Evolutionary conservation across 2,797 vertebrate species (phyloP).

Genomic region (Parotocinclus haroldoi): DNA sequence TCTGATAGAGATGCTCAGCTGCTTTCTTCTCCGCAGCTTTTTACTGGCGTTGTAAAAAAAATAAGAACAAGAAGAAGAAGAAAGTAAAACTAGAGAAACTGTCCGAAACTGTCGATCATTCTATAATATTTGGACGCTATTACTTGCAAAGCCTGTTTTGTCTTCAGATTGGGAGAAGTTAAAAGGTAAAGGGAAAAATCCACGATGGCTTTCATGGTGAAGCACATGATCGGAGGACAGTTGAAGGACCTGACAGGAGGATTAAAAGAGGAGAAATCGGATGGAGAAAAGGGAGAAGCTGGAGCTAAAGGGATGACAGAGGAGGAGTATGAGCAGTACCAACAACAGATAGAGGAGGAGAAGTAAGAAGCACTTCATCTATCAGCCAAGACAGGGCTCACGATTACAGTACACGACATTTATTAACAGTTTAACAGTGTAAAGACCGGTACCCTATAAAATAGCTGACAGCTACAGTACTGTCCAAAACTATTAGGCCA

Average conservation of each 20-base stretch:
- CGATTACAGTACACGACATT: too few species aligned
- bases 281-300: constrained; percentile 83
- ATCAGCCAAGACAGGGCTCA: too few species aligned
- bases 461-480: too few species aligned
- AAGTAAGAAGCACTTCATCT: constrained; percentile 76
- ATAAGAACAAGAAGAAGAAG: too few species aligned
- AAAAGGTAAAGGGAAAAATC: background rate
- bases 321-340: constrained; percentile 94
- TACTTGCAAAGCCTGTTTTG: background rate
- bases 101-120: too few species aligned
- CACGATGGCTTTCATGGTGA: constrained; percentile 95
- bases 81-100: too few species aligned
- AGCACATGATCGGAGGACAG: constrained; percentile 93
- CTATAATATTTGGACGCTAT: background rate
- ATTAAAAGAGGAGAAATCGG: constrained; percentile 86
- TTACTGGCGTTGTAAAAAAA: background rate
- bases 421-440: too few species aligned
- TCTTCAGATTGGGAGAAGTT: too few species aligned
- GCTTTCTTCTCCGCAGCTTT: background rate
- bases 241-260: constrained; percentile 95
- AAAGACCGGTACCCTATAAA: too few species aligned
- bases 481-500: too few species aligned
- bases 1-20: background rate
- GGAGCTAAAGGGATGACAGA: constrained; percentile 91
- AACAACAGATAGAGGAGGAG: constrained; percentile 95